phyloP scores from a whole-genome alignment of 2,113 vertebrate genomes.

The Calypte anna region DNA sequence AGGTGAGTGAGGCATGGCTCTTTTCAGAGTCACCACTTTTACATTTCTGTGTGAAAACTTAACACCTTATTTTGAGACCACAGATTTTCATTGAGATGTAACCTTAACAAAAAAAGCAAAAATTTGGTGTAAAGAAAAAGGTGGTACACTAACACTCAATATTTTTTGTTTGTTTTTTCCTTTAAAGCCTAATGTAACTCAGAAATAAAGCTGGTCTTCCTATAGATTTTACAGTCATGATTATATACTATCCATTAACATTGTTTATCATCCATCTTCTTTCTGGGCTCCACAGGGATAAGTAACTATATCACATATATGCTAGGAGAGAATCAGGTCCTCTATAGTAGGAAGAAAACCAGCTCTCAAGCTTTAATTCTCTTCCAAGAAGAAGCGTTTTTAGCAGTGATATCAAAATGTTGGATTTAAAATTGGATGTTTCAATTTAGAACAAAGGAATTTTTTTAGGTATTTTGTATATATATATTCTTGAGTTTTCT shows the following conservation, averaged over 20 bases:
- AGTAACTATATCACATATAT: background rate
- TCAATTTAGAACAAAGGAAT: background rate
- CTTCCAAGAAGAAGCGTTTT: background rate
- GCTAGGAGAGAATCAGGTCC: background rate
- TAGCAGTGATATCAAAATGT: background rate
- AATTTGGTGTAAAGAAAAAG: background rate
- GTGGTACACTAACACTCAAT: background rate
- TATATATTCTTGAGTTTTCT: background rate
- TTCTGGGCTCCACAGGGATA: background rate
- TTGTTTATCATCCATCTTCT: background rate
- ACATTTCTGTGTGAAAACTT: background rate
- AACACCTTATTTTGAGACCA: background rate
- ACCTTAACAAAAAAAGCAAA: background rate
- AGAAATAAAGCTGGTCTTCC: background rate
- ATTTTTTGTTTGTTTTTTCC: background rate
- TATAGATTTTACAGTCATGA: background rate
- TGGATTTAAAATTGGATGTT: background rate
- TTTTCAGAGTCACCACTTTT: background rate
- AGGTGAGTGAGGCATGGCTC: background rate
- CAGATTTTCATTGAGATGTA: background rate
- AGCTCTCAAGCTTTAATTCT: background rate
- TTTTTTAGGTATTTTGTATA: background rate
- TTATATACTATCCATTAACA: background rate
- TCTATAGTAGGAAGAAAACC: background rate
- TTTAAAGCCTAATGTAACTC: background rate